Evolutionary conservation across 2,113 vertebrate species (phyloP), one percentile per base, ranked within the genome.

Genomic region (Fregetta grallaria): DNA sequence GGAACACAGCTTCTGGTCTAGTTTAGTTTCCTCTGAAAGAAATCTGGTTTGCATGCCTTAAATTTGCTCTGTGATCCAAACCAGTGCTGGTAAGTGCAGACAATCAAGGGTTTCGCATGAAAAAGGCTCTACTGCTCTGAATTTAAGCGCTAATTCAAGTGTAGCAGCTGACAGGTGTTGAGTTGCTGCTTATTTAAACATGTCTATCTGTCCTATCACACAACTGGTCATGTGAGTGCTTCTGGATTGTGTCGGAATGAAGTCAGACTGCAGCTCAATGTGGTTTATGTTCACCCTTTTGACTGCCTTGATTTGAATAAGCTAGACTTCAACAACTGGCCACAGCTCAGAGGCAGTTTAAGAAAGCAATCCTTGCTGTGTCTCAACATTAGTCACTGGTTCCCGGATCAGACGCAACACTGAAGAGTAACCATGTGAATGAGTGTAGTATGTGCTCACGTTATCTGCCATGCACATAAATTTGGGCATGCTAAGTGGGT

Each of bases 341-440:
- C 34, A 6, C 40, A 71, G 27, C 15, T 73, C 58, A 49, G 40
- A 52, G 30, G 4, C 7, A 30, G 38, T 66, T 86, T 73, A 52
- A 65, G 68, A 73, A 72, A 91, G 40, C 10, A 55, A 7, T n/a
- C 12, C 34, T 62, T 68, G 22, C 13, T 78, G 10, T 70, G 45
- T 70, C 29, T 77, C 29, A 30, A n/a, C 8, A 7, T 49, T 42
- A 70, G 34, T 88, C 72, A 32, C 20, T 21, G 45, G 13, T 55
- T 92, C 26, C 13, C 3, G 5, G 36, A n/a, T 55, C 67, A 71
- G 72, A 47, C 0, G 3, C 36, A 50, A 29, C 0, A 0, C 23
- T 63, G 53, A 23, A 20, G 44, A 59, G 38, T 20, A 86, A 10
- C 42, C 32, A 5, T 9, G n/a, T 67, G 68, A 79, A 59, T 29